These are phyloP conservation scores for Dermolepida albohirtum DNA, from an alignment of 2,888 invertebrate species.

Conservation along the genomic window DNA sequence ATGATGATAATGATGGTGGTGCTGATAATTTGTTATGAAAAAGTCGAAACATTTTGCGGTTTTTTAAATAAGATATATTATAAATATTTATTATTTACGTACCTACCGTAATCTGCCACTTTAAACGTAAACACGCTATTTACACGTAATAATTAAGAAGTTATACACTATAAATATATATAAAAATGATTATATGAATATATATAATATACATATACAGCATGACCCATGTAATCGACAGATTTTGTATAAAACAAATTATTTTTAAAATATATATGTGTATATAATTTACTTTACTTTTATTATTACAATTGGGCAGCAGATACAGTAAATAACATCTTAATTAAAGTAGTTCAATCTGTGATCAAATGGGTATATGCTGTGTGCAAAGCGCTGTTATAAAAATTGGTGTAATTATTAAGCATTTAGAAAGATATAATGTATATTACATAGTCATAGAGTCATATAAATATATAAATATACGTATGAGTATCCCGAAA, in stretches of 20 bases:
- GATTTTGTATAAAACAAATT: slow-evolving; percentile 32
- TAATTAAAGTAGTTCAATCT: slow-evolving; percentile 34
- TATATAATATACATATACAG: slow-evolving; percentile 46
- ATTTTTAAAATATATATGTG: slow-evolving; percentile 28
- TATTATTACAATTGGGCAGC: slow-evolving; percentile 37
- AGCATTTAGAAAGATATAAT: slow-evolving; percentile 47
- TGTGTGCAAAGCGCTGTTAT: slow-evolving; percentile 46
- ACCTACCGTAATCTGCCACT: slow-evolving; percentile 62
- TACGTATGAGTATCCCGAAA: slow-evolving; percentile 58
- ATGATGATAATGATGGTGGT: slow-evolving; percentile 40
- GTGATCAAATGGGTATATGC: slow-evolving; percentile 42
- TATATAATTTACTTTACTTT: slow-evolving; percentile 35
- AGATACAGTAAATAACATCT: slow-evolving; percentile 29
- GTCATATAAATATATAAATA: slow-evolving; percentile 48
- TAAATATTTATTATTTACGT: slow-evolving; percentile 51
- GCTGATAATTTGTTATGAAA: slow-evolving; percentile 38
- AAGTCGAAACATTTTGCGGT: slow-evolving; percentile 57
- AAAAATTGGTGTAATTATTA: slow-evolving; percentile 48
- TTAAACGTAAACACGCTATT: slow-evolving; percentile 61
- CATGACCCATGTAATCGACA: slow-evolving; percentile 41
- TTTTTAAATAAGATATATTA: slow-evolving; percentile 56
- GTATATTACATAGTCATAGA: slow-evolving; percentile 48
- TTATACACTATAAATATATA: slow-evolving; percentile 60
- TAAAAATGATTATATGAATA: slow-evolving; percentile 45
- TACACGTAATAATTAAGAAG: slow-evolving; percentile 61